These are phyloP conservation scores for Poeciliopsis presidionis DNA, from an alignment of 2,797 vertebrate species.

Conservation along the genomic window DNA sequence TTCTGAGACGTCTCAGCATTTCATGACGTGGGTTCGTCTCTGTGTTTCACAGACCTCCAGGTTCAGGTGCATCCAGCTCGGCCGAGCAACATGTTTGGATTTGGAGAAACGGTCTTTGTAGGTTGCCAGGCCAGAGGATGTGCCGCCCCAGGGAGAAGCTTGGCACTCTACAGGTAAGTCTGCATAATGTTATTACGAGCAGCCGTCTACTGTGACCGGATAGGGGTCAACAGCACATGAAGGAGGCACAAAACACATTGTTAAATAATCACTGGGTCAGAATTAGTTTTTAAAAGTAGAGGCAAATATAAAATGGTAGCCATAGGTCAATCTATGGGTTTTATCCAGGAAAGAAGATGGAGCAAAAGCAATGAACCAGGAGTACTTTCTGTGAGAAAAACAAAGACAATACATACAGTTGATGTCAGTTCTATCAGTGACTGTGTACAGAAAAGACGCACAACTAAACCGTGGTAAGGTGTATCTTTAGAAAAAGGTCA, in stretches of 20 bases:
- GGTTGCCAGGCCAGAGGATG: conserved; percentile 81
- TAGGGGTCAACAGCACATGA: neutral
- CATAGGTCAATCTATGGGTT: neutral
- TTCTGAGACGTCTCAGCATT: conserved; percentile 24
- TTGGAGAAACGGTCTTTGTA: conserved; percentile 80
- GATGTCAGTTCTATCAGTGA: neutral
- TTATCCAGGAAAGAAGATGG: neutral
- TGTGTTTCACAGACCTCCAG: conserved; percentile 75
- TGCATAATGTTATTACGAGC: neutral
- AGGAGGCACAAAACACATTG: neutral
- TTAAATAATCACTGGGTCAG: neutral
- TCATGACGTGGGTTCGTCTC: neutral
- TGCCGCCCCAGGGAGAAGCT: conserved; percentile 74
- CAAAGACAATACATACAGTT: neutral
- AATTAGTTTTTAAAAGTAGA: neutral
- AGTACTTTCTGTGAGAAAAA: neutral
- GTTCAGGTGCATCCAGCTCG: conserved; percentile 80
- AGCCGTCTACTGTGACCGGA: neutral
- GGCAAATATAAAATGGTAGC: neutral
- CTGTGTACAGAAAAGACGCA: neutral
- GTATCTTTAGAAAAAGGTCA: neutral
- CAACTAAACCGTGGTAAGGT: neutral
- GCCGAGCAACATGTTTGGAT: conserved; percentile 76
- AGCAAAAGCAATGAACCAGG: neutral
- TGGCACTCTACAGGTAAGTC: conserved; percentile 75